These are phyloP conservation scores for Scalopus aquaticus DNA, from an alignment of 2,113 vertebrate genomes.

Conservation along the genomic window DNA sequence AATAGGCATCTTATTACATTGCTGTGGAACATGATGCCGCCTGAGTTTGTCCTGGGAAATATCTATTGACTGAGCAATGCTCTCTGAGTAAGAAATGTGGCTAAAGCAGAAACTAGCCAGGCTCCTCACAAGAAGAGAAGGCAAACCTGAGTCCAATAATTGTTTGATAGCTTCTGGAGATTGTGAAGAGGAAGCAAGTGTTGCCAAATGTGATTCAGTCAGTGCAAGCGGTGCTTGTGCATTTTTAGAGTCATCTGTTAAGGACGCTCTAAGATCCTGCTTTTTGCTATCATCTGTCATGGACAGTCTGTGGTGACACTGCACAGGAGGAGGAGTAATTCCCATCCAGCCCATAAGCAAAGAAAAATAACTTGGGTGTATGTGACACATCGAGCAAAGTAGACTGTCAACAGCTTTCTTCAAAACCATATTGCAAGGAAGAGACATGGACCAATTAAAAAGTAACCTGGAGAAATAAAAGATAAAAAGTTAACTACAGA, in stretches of 20 bases:
- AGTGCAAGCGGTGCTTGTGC: constrained; percentile 92
- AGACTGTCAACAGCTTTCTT: constrained; percentile 99
- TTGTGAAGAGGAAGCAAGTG: constrained; percentile 95
- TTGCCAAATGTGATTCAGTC: constrained; percentile 95
- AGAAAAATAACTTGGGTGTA: constrained; percentile 98
- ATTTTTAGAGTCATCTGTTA: constrained; percentile 97
- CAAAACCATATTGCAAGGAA: constrained; percentile 96
- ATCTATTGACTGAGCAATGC: constrained; percentile 87
- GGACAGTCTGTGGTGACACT: constrained; percentile 93
- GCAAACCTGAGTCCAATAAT: constrained; percentile 95
- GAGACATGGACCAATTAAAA: constrained; percentile 98
- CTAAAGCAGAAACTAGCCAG: constrained; percentile 94
- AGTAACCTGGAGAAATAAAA: constrained; percentile 87
- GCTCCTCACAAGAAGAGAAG: constrained; percentile 95
- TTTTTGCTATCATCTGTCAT: constrained; percentile 99
- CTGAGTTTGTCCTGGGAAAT: constrained; percentile 84
- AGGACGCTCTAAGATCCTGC: constrained; percentile 92
- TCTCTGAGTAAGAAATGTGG: constrained; percentile 92
- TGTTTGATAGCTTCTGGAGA: constrained; percentile 97
- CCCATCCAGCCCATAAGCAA: constrained; percentile 99
- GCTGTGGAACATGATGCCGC: constrained; percentile 87
- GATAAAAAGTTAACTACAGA: constrained; percentile 5
- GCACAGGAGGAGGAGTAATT: constrained; percentile 90
- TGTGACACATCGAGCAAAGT: constrained; percentile 98
- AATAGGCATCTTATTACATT: constrained; percentile 89